Evolutionary conservation across 2,113 vertebrate species (phyloP), one percentile per base, ranked within the genome.

Genomic region (Psilopsiagon aurifrons): DNA sequence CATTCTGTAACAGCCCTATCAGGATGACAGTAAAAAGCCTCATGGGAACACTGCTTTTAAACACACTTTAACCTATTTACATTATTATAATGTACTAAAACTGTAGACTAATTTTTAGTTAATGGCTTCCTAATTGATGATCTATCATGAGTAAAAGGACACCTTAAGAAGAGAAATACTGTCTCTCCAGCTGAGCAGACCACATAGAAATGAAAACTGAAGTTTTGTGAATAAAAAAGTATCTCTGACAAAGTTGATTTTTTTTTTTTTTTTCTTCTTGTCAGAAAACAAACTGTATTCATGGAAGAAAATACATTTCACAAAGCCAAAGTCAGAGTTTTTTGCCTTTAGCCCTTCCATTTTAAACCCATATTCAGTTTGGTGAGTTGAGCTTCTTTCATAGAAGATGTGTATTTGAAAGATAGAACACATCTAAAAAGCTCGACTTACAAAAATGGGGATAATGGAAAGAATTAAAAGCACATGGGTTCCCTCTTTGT

Each of bases 1-100:
- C 69, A 47, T 73, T 92, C 49, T 83, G 49, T 60, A 90, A 81
- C n/a, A 84, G 64, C 54, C 86, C 47, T 16, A 35, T 78, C 54
- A 86, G 71, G 59, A 83, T 82, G 73, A 82, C 83, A 91, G 73
- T 52, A 86, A 89, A 94, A 91, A 62, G 57, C 23, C 52, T 68
- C 73, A 27, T 16, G 69, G 92, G 88, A 88, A 60, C 29, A 82
- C 37, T 41, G 13, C 43, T 82, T 84, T 94, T 63, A 90, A 90
- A 69, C 8, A 44, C 22, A 68, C 28, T 92, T 79, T 66, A 81
- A 86, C 46, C 54, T 78, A 89, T 76, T 93, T 86, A 75, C 49
- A 88, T 52, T 71, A 90, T 93, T 91, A 83, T 83, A 80, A 92
- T 11, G 10, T 41, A 96, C 28, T 78, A 77, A 95, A 94, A 76